These are phyloP conservation scores for Antheraea pernyi DNA, from an alignment of 1,140 invertebrate genomes.

Conservation along the genomic window DNA sequence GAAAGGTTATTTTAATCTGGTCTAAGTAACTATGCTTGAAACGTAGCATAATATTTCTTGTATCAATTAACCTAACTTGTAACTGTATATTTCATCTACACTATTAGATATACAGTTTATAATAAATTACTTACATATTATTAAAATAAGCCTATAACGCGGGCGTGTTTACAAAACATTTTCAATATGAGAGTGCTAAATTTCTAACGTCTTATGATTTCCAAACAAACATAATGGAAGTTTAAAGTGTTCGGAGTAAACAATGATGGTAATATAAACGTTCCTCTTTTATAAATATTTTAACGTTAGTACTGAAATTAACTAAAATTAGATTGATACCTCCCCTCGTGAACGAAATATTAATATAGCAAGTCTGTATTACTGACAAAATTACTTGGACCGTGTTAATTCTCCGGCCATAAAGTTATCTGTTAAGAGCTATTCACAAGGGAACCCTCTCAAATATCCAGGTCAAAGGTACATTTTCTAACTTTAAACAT, in stretches of 20 bases:
- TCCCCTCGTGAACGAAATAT: conserved; percentile 32
- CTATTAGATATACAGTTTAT: not conserved
- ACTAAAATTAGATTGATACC: conserved; percentile 30
- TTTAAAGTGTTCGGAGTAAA: conserved; percentile 1
- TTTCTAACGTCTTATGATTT: not conserved
- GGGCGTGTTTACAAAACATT: not conserved
- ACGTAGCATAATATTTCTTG: no score
- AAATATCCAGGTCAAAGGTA: conserved; percentile 46
- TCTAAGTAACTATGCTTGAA: no score
- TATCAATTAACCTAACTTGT: no score
- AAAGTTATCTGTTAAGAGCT: conserved; percentile 56
- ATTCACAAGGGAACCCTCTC: conserved; percentile 37
- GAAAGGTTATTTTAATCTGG: no score
- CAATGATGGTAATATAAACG: not conserved
- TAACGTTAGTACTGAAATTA: not conserved
- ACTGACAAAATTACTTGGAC: conserved; percentile 50
- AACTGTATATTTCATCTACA: no score
- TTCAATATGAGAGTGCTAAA: conserved; percentile 3
- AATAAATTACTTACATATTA: conserved; percentile 1
- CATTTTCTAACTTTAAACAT: conserved; percentile 51
- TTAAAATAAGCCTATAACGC: not conserved
- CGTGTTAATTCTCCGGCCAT: conserved; percentile 52
- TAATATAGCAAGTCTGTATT: conserved; percentile 41
- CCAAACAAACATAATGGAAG: conserved; percentile 2
- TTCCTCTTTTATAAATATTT: not conserved